Percentiles rank a stretch among this genome's conserved stretches.
Evolutionary conservation across 2,888 invertebrate genomes (phyloP).

Genomic region (Chrysotoxum bicinctum): DNA sequence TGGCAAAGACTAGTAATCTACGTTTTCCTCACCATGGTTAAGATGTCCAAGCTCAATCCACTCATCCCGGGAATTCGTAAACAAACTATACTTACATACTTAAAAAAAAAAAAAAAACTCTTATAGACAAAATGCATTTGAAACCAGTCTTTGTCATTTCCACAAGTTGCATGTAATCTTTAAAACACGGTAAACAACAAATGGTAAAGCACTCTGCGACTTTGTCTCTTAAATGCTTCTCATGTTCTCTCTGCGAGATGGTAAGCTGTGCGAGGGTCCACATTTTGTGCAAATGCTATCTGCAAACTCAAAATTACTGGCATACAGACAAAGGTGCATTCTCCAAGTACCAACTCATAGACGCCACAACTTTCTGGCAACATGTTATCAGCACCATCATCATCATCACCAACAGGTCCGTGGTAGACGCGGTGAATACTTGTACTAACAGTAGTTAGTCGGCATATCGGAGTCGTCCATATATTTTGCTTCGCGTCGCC

Average conservation of each 20-base stretch:
- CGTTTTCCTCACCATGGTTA: not conserved
- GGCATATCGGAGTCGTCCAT: constrained; percentile 45
- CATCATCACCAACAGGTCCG: constrained; percentile 4
- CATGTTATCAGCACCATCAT: constrained; percentile 22
- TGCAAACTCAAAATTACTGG: constrained; percentile 45
- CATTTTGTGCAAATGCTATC: constrained; percentile 12
- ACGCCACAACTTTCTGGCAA: constrained; percentile 11
- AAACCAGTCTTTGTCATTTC: constrained; percentile 38
- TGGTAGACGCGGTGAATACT: constrained; percentile 5
- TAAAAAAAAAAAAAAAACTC: not conserved
- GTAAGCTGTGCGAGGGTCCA: constrained; percentile 10
- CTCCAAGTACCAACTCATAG: constrained; percentile 9
- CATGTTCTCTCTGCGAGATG: constrained; percentile 3
- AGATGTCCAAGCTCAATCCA: not conserved
- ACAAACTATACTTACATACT: too few species aligned
- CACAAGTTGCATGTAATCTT: not conserved
- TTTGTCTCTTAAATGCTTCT: not conserved
- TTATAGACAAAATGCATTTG: constrained; percentile 40
- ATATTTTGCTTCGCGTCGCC: constrained; percentile 43
- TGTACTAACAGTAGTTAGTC: constrained; percentile 40
- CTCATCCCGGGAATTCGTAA: not conserved
- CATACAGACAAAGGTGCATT: constrained; percentile 54
- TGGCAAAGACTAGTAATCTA: not conserved
- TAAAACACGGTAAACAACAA: constrained; percentile 4
- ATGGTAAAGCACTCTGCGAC: constrained; percentile 26